Evolutionary conservation across 2,888 invertebrate species (phyloP).

Genomic region (Dorcus parallelipipedus): DNA sequence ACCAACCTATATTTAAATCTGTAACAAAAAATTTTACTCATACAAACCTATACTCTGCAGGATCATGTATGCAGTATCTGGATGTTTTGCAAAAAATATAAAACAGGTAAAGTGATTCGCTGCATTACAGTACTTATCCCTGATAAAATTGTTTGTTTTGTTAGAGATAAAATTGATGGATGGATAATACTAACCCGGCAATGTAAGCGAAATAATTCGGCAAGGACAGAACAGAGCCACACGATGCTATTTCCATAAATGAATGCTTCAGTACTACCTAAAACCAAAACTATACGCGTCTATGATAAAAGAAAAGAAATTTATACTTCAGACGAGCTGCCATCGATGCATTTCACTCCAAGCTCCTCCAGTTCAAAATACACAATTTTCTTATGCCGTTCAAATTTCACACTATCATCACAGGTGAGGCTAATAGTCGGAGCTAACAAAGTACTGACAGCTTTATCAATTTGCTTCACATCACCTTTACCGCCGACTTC

Average conservation of each 20-base stretch:
- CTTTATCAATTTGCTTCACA: conserved; percentile 53
- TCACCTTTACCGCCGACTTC: conserved; percentile 52
- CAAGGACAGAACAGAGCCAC: conserved; percentile 55
- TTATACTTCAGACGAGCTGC: conserved; percentile 44
- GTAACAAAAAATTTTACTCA: not conserved
- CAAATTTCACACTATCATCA: conserved; percentile 15
- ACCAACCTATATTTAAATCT: conserved; percentile 18
- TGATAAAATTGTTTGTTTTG: conserved; percentile 33
- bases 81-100: conserved; percentile 48
- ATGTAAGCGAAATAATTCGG: conserved; percentile 60
- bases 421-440: conserved; percentile 29
- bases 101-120: conserved; percentile 51
- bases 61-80: conserved; percentile 48
- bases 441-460: conserved; percentile 43
- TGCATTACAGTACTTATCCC: conserved; percentile 50
- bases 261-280: conserved; percentile 56
- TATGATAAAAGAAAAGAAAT: too few species aligned
- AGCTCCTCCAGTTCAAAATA: conserved; percentile 54
- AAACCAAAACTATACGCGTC: conserved; percentile 25
- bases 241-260: conserved; percentile 64
- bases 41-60: conserved; percentile 50
- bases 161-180: conserved; percentile 2
- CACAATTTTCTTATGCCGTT: conserved; percentile 38
- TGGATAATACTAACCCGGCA: conserved; percentile 52
- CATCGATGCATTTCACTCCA: conserved; percentile 49